phyloP scores from a whole-genome alignment of 2,113 vertebrate genomes.

The Budorcas taxicolor region DNA sequence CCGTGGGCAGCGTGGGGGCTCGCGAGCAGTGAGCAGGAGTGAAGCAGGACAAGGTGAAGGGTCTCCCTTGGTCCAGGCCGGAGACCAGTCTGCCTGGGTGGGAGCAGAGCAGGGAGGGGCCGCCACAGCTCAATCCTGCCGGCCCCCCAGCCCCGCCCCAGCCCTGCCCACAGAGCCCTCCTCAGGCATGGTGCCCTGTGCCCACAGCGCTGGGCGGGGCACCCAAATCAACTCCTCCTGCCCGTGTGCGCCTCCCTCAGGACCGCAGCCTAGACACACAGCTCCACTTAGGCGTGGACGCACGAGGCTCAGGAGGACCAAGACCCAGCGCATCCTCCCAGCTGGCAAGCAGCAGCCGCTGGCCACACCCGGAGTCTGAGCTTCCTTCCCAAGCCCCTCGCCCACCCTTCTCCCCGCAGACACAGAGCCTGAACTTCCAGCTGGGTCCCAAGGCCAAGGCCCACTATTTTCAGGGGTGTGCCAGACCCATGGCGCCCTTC shows the following conservation, averaged over 20 bases:
- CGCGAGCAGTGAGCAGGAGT: accelerated
- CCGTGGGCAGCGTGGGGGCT: accelerated
- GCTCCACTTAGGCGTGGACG: accelerated
- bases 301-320: no score
- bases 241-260: accelerated
- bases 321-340: accelerated
- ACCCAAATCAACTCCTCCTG: background rate
- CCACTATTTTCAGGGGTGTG: accelerated
- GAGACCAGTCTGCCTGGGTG: accelerated
- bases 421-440: background rate
- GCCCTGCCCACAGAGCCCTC: background rate
- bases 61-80: accelerated
- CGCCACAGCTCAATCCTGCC: accelerated
- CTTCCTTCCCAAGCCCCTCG: no score
- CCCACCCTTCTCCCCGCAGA: background rate
- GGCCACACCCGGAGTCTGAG: accelerated
- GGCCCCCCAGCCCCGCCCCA: background rate
- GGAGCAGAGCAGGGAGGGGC: background rate
- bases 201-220: no score
- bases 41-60: background rate
- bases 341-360: background rate
- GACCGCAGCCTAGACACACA: background rate
- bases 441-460: accelerated
- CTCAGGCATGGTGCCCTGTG: accelerated
- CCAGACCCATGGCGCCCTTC: accelerated